Conservation (phyloP, 2,888 invertebrate species). For the Timema podura region DNA sequence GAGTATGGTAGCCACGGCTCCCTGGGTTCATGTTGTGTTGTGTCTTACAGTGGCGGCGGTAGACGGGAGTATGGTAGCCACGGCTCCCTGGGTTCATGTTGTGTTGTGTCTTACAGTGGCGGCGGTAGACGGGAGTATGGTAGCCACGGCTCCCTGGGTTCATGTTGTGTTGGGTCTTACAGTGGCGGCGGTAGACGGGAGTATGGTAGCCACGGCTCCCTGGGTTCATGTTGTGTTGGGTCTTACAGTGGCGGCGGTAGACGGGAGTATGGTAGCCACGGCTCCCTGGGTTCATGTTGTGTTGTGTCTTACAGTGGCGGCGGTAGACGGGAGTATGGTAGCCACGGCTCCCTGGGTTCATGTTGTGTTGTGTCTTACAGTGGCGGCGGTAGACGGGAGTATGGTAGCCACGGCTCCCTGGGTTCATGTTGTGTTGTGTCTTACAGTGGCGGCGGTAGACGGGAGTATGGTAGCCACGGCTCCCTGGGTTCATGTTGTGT, state of each 20-base stretch:
- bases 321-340: conserved; percentile 72
- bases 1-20: conserved; percentile 91
- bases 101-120: no score
- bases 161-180: no score
- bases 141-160: conserved; percentile 83
- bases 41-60: no score
- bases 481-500: no score
- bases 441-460: conserved; percentile 32
- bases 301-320: no score
- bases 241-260: no score
- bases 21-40: no score
- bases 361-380: no score
- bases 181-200: conserved; percentile 51
- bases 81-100: conserved; percentile 80
- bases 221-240: no score
- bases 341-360: conserved; percentile 84
- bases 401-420: conserved; percentile 86
- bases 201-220: conserved; percentile 87
- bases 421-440: no score
- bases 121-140: conserved; percentile 68
- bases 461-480: conserved; percentile 90
- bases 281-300: no score
- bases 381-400: conserved; percentile 55
- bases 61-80: conserved; percentile 84
- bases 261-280: conserved; percentile 88